Percentiles rank a stretch among this genome's conserved stretches.
Conservation (phyloP, 2,888 invertebrate genomes). For the Dynastes maya region DNA sequence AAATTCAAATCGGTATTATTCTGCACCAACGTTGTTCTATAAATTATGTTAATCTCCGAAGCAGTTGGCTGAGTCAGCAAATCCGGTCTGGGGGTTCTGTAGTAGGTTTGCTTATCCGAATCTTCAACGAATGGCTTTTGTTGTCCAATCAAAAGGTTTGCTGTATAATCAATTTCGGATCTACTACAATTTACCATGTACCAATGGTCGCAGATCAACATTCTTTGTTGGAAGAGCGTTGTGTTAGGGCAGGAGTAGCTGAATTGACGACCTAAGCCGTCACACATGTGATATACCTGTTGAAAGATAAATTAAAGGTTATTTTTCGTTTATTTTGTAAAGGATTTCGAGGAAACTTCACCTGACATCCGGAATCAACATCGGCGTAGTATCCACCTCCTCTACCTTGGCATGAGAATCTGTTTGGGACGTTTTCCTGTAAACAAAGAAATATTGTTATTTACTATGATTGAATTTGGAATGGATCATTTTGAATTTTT, state of each 20-base stretch:
- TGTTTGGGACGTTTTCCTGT: constrained; percentile 69
- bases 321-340: background rate
- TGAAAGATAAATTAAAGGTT: constrained; percentile 53
- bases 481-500: too few species aligned
- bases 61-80: constrained; percentile 74
- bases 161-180: constrained; percentile 79
- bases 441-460: constrained; percentile 55
- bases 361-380: constrained; percentile 83
- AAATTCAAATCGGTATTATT: constrained; percentile 61
- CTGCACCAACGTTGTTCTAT: constrained; percentile 57
- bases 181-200: constrained; percentile 87
- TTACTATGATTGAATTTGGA: background rate
- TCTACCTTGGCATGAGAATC: constrained; percentile 80
- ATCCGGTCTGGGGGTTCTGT: constrained; percentile 81
- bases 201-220: constrained; percentile 88
- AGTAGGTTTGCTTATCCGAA: constrained; percentile 76
- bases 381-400: constrained; percentile 84
- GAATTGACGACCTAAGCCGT: constrained; percentile 83
- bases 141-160: constrained; percentile 83
- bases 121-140: constrained; percentile 80
- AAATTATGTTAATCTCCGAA: constrained; percentile 63
- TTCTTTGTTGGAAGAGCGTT: constrained; percentile 85
- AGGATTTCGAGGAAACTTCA: constrained; percentile 61
- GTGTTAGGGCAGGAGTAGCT: constrained; percentile 86
- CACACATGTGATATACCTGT: constrained; percentile 88